Conservation (phyloP, 2,113 vertebrate genomes). For the Chroicocephalus ridibundus region DNA sequence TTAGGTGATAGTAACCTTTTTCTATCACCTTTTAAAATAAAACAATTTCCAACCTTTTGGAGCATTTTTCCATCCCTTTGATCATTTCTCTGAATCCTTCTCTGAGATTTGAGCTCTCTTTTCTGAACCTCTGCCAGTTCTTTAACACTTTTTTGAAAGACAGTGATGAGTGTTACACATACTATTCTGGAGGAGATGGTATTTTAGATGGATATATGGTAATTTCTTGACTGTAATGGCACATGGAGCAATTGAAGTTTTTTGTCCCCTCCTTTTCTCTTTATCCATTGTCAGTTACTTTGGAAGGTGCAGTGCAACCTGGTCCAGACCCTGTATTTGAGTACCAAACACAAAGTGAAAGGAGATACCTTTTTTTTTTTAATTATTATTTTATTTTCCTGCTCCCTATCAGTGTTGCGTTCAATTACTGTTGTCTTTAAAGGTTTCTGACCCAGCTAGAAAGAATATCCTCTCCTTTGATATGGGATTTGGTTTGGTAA, state of each 20-base stretch:
- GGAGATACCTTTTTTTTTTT: background rate
- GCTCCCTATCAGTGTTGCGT: background rate
- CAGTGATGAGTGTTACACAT: background rate
- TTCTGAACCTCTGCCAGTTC: background rate
- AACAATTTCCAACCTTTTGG: background rate
- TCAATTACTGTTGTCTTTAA: background rate
- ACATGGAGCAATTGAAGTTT: background rate
- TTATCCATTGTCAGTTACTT: background rate
- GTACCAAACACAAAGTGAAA: background rate
- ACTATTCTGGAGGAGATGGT: background rate
- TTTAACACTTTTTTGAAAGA: background rate
- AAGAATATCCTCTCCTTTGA: background rate
- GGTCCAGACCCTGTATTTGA: background rate
- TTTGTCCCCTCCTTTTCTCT: background rate
- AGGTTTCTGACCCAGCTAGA: background rate
- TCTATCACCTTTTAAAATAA: background rate
- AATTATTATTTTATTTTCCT: background rate
- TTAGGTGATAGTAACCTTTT: background rate
- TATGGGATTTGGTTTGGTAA: background rate
- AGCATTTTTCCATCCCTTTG: background rate
- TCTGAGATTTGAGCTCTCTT: background rate
- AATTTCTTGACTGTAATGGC: background rate
- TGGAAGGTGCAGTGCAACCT: background rate
- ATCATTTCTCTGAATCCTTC: background rate
- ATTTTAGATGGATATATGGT: background rate